Evolutionary conservation across 2,888 invertebrate species (phyloP).

Genomic region (Camponotus fellah): DNA sequence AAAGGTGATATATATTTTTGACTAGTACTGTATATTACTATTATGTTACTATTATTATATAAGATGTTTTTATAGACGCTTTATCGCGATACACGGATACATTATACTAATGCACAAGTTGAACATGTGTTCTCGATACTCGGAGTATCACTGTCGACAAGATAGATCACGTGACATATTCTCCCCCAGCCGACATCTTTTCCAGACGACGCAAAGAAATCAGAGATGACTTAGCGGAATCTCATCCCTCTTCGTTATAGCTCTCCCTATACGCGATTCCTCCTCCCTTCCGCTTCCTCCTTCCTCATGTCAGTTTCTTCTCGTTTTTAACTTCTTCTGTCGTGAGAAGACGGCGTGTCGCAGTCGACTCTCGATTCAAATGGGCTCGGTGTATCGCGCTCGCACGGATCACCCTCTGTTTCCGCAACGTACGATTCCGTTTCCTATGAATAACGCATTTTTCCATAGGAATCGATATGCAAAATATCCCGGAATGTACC

Average conservation of each 20-base stretch:
- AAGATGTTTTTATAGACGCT: not conserved
- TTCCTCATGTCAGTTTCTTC: slow-evolving; percentile 35
- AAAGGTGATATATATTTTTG: no score
- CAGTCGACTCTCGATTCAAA: slow-evolving; percentile 71
- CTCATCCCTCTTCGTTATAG: not conserved
- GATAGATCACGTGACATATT: slow-evolving; percentile 50
- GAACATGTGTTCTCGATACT: slow-evolving; percentile 38
- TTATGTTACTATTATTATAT: not conserved
- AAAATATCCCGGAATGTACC: slow-evolving; percentile 72
- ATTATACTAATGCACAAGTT: not conserved
- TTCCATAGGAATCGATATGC: slow-evolving; percentile 77
- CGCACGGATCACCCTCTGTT: slow-evolving; percentile 75
- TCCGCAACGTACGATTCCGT: slow-evolving; percentile 74
- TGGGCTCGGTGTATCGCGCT: slow-evolving; percentile 74
- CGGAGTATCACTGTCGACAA: slow-evolving; percentile 36
- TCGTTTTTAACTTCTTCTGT: slow-evolving; percentile 51
- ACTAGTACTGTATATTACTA: no score
- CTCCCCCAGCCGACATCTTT: slow-evolving; percentile 48
- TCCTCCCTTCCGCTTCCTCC: not conserved
- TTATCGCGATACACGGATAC: not conserved
- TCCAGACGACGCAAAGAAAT: slow-evolving; percentile 51
- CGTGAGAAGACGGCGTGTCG: slow-evolving; percentile 66
- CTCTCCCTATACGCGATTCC: not conserved
- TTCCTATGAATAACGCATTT: slow-evolving; percentile 79
- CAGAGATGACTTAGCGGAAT: slow-evolving; percentile 51